phyloP scores from a whole-genome alignment of 2,113 vertebrate species.

The Tiliqua scincoides region DNA sequence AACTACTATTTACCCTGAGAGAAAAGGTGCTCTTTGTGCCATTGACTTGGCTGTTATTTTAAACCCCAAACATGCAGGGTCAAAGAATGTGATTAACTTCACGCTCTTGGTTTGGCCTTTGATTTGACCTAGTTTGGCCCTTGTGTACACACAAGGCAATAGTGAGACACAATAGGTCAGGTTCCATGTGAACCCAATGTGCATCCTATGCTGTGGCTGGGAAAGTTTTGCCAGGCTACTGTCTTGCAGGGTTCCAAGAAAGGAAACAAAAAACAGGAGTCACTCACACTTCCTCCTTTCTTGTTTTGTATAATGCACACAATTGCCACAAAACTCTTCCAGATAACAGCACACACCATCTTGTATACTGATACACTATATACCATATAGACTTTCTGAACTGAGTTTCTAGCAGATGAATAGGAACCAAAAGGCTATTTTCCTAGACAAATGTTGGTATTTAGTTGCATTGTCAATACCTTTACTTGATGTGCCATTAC shows the following conservation, averaged over 20 bases:
- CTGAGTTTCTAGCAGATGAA: not conserved
- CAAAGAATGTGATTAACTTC: no score
- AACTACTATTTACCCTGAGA: no score
- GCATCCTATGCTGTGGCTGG: not conserved
- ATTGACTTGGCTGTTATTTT: no score
- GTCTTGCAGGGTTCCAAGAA: not conserved
- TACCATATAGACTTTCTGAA: not conserved
- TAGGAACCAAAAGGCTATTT: not conserved
- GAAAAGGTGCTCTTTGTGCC: no score
- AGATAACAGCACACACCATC: not conserved
- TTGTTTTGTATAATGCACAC: not conserved
- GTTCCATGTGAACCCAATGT: no score
- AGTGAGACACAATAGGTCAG: not conserved
- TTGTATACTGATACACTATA: not conserved
- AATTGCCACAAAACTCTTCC: not conserved
- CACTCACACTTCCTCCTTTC: not conserved
- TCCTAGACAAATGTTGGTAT: not conserved
- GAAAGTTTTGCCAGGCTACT: not conserved
- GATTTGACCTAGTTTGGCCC: no score
- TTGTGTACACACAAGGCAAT: no score
- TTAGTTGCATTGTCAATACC: not conserved
- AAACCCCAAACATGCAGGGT: no score
- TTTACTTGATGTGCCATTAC: not conserved
- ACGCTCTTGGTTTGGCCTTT: no score
- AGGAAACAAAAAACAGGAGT: not conserved